phyloP scores from a whole-genome alignment of 2,888 invertebrate genomes.

The Drosophila demipolita region DNA sequence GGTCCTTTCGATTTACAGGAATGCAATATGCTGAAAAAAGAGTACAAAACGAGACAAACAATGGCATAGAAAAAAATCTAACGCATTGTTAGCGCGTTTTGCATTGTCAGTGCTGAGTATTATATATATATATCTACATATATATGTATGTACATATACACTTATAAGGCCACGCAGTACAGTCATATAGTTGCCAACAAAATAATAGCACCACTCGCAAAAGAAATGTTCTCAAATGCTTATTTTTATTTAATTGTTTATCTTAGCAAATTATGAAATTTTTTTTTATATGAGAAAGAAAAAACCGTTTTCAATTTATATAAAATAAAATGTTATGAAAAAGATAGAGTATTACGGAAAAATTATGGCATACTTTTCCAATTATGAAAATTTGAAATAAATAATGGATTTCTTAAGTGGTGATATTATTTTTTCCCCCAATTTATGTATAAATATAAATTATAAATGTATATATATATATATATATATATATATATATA shows the following conservation, averaged over 20 bases:
- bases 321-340: not conserved
- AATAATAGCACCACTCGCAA: not conserved
- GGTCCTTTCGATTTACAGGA: slow-evolving; percentile 29
- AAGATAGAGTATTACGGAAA: not conserved
- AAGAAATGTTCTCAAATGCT: not conserved
- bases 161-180: not conserved
- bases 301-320: not conserved
- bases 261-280: not conserved
- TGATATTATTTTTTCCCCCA: not conserved
- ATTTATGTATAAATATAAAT: not conserved
- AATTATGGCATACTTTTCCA: not conserved
- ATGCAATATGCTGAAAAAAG: slow-evolving; percentile 12
- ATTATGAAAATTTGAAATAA: not conserved
- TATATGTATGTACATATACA: not conserved
- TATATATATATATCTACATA: slow-evolving; percentile 1
- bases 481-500: slow-evolving; percentile 6
- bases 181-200: not conserved
- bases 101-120: slow-evolving; percentile 57
- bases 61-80: slow-evolving; percentile 36
- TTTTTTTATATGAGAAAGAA: not conserved
- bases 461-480: not conserved
- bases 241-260: not conserved
- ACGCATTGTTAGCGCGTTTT: slow-evolving; percentile 50
- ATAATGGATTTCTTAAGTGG: not conserved
- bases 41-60: slow-evolving; percentile 34